Conservation (phyloP, 2,113 vertebrate genomes). For the human region GRCh38 chr4:114770001-114770500, state of each 20-base stretch:
- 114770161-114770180: neutral
- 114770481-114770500: neutral
- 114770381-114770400: neutral
- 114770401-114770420: neutral
- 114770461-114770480: too few relatives aligned
- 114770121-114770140: neutral
- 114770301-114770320: neutral
- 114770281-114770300: neutral
- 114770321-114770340: neutral
- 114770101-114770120: neutral
- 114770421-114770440: neutral
- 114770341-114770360: neutral
- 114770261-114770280: neutral
- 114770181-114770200: neutral
- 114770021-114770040: neutral
- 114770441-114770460: neutral
- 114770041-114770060: neutral
- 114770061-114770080: neutral
- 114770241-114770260: neutral
- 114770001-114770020: neutral
- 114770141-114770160: neutral
- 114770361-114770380: too few relatives aligned
- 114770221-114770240: neutral
- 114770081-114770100: neutral
- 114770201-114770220: neutral